Evolutionary conservation across 2,113 vertebrate genomes (phyloP).

Genomic region (Perca flavescens): DNA sequence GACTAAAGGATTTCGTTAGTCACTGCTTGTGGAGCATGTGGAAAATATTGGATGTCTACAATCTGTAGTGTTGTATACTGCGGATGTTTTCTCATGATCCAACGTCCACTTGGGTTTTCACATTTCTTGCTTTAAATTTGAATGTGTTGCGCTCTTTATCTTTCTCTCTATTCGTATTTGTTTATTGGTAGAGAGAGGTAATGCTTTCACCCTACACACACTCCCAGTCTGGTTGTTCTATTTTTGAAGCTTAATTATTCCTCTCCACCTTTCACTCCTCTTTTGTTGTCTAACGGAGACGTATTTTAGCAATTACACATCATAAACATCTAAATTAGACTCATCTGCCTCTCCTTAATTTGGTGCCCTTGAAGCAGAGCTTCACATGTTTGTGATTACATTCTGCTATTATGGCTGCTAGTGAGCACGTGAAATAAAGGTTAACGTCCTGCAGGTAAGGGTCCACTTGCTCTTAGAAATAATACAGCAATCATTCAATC

Average conservation of each 20-base stretch:
- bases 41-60: not conserved
- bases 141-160: not conserved
- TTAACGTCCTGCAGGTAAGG: not conserved
- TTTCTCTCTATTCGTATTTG: not conserved
- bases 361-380: not conserved
- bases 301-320: constrained; percentile 29
- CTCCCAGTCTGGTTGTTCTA: not conserved
- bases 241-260: constrained; percentile 16
- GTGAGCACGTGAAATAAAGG: not conserved
- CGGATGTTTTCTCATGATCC: not conserved
- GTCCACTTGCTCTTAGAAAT: constrained; percentile 10
- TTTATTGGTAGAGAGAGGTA: not conserved
- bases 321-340: constrained; percentile 42
- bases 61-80: not conserved
- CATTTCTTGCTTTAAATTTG: not conserved
- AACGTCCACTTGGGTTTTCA: not conserved
- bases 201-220: not conserved
- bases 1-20: constrained; percentile 31
- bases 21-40: constrained; percentile 5
- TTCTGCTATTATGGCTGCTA: not conserved
- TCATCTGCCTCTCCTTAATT: constrained; percentile 21
- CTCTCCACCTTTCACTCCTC: constrained; percentile 4
- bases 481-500: not conserved
- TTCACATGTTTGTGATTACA: constrained; percentile 1
- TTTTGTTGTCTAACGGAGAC: not conserved